phyloP scores from a whole-genome alignment of 2,888 invertebrate genomes.

The Melinaea marsaeus region DNA sequence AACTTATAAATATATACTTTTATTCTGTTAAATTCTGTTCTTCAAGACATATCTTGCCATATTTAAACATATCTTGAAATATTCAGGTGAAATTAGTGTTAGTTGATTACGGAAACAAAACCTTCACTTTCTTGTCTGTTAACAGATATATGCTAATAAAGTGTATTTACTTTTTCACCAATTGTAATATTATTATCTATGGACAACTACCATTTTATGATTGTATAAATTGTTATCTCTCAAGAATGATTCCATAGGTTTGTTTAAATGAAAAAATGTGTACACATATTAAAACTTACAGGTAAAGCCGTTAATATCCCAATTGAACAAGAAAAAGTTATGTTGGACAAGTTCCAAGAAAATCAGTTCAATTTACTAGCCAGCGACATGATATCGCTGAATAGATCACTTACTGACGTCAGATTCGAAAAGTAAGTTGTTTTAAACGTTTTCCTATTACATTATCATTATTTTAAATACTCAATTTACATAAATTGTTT shows the following conservation, averaged over 20 bases:
- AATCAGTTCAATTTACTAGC: constrained; percentile 99
- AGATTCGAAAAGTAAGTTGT: constrained; percentile 90
- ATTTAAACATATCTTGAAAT: no score
- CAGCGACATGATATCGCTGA: constrained; percentile 97
- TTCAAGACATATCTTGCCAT: no score
- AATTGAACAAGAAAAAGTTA: constrained; percentile 88
- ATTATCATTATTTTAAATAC: no score
- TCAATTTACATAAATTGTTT: no score
- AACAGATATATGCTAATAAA: no score
- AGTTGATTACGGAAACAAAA: no score
- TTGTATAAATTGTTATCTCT: no score
- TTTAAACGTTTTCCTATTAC: background rate
- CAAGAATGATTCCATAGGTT: no score
- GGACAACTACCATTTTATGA: no score
- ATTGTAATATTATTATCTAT: background rate
- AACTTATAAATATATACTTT: background rate
- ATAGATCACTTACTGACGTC: constrained; percentile 96
- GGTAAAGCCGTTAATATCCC: constrained; percentile 93
- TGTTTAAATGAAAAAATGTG: background rate
- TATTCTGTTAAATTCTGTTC: no score
- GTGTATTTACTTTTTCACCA: background rate
- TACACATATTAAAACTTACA: constrained; percentile 35
- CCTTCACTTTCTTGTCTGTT: no score
- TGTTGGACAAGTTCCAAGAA: constrained; percentile 97
- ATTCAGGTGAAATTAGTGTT: no score